Evolutionary conservation across 1,140 invertebrate species (phyloP).

Genomic region (Drosophila bipectinata): DNA sequence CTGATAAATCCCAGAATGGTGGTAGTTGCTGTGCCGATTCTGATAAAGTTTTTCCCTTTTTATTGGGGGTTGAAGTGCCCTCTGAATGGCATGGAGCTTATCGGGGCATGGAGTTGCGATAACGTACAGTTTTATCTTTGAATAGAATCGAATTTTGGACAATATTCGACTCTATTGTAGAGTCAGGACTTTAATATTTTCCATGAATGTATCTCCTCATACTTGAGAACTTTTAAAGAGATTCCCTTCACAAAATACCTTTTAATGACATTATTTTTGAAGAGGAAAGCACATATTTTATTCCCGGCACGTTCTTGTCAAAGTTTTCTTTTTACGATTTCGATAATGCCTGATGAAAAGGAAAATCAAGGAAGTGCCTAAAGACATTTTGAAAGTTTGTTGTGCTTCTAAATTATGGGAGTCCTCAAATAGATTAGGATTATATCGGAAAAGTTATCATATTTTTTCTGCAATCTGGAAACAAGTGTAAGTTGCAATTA

Average conservation of each 20-base stretch:
- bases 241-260: neutral
- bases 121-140: slow-evolving; percentile 33
- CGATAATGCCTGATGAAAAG: slow-evolving; percentile 3
- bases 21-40: slow-evolving; percentile 26
- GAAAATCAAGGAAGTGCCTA: neutral
- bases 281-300: neutral
- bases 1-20: slow-evolving; percentile 29
- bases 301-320: slow-evolving; percentile 14
- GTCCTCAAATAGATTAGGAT: neutral
- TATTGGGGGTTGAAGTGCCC: slow-evolving; percentile 54
- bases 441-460: neutral
- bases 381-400: slow-evolving; percentile 5
- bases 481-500: slow-evolving; percentile 18
- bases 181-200: neutral
- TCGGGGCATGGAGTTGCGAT: slow-evolving; percentile 23
- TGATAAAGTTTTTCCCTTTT: slow-evolving; percentile 53
- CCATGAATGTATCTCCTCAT: too few relatives aligned
- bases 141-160: neutral
- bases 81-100: slow-evolving; percentile 32
- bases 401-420: neutral
- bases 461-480: neutral
- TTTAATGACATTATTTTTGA: neutral
- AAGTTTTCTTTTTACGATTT: slow-evolving; percentile 24
- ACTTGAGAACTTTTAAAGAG: neutral
- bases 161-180: slow-evolving; percentile 8